A percentile compares a stretch with the other conserved stretches of the same genome.
Evolutionary conservation across 2,113 vertebrate genomes (phyloP).

Genomic region (Myodes glareolus): DNA sequence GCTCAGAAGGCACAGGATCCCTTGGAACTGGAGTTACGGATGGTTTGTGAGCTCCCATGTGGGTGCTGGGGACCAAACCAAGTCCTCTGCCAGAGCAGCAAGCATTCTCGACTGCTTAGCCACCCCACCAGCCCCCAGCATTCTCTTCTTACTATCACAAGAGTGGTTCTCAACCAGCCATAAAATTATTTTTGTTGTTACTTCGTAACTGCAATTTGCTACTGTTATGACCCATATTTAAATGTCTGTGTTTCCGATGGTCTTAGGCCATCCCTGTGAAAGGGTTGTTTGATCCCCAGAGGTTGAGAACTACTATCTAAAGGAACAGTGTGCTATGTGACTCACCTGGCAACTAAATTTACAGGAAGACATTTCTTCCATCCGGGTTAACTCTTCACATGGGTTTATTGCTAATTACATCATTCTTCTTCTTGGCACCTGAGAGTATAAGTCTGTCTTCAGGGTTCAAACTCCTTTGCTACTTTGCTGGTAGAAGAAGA

Average conservation of each 20-base stretch:
- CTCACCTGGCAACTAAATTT: conserved; percentile 21
- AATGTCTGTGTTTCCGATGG: background rate
- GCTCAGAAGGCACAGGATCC: background rate
- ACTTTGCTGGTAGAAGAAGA: background rate
- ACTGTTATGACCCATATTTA: background rate
- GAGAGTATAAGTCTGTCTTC: background rate
- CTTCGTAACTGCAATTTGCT: background rate
- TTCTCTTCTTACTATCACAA: too few relatives aligned
- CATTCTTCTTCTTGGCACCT: background rate
- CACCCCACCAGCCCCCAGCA: background rate
- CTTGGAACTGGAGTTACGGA: background rate
- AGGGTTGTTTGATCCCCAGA: background rate
- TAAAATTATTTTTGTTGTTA: background rate
- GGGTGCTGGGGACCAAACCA: background rate
- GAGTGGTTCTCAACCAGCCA: background rate
- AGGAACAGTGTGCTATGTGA: background rate
- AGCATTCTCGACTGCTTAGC: background rate
- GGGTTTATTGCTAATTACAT: background rate
- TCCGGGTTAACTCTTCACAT: background rate
- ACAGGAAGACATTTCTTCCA: background rate
- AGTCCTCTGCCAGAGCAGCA: background rate
- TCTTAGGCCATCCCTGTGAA: background rate
- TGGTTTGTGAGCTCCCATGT: background rate
- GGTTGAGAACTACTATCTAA: background rate
- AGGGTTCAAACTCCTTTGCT: background rate